Evolutionary conservation across 2,888 invertebrate species (phyloP).

Genomic region (Lacanobia oleracea): DNA sequence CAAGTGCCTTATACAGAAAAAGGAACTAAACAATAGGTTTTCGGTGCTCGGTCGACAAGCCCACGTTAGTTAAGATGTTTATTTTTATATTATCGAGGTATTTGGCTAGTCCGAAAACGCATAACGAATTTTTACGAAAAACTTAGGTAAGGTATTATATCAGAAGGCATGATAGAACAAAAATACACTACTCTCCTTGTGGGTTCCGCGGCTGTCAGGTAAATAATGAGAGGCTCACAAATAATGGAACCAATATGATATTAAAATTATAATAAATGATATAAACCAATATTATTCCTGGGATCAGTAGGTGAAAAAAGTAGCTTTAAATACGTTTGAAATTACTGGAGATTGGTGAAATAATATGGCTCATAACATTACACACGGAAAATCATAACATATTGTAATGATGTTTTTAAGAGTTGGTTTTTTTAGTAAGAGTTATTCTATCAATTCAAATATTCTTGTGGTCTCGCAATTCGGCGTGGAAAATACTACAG

Average conservation of each 20-base stretch:
- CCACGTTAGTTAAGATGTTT: slow-evolving; percentile 70
- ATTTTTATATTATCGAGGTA: slow-evolving; percentile 75
- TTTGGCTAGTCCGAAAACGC: slow-evolving; percentile 84
- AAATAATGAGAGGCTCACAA: neutral
- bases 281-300: neutral
- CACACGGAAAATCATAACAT: neutral
- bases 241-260: slow-evolving; percentile 30
- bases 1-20: slow-evolving; percentile 65
- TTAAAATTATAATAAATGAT: slow-evolving; percentile 32
- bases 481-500: neutral
- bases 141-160: slow-evolving; percentile 54
- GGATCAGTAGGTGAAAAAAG: slow-evolving; percentile 1
- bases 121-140: slow-evolving; percentile 72
- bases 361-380: slow-evolving; percentile 8
- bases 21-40: slow-evolving; percentile 61
- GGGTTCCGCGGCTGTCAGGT: neutral
- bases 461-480: neutral
- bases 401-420: slow-evolving; percentile 7
- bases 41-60: slow-evolving; percentile 78
- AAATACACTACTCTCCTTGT: neutral
- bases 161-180: slow-evolving; percentile 55
- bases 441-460: neutral
- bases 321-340: slow-evolving; percentile 4
- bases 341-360: neutral
- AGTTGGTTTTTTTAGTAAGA: neutral